Evolutionary conservation across 1,140 invertebrate species (phyloP).

Genomic region (Drosophila tropicalis): DNA sequence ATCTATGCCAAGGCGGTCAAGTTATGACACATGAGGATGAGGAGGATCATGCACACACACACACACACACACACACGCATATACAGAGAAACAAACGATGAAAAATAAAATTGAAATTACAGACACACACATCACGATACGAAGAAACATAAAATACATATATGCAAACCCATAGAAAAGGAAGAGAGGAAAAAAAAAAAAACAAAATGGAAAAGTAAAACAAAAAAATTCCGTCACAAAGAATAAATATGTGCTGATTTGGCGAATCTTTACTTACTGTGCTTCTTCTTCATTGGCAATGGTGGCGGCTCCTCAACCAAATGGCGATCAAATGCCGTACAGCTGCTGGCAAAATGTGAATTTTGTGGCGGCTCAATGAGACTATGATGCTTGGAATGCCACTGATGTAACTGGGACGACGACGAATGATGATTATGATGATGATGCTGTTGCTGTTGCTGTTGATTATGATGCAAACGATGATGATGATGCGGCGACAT

Average conservation of each 20-base stretch:
- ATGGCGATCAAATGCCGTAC: constrained; percentile 75
- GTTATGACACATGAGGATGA: neutral
- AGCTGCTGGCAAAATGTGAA: constrained; percentile 48
- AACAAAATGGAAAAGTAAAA: constrained; percentile 44
- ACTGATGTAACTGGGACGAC: constrained; percentile 57
- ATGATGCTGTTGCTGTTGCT: constrained; percentile 43
- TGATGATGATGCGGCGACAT: constrained; percentile 54
- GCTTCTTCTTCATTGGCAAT: constrained; percentile 94
- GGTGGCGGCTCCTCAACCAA: constrained; percentile 90
- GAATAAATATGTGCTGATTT: constrained; percentile 35
- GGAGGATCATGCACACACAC: neutral
- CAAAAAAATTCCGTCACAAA: constrained; percentile 52
- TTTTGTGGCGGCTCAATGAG: constrained; percentile 68
- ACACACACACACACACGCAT: neutral
- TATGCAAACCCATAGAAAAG: constrained; percentile 22
- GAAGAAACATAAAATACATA: constrained; percentile 21
- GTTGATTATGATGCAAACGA: neutral
- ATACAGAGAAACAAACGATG: neutral
- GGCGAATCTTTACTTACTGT: constrained; percentile 90
- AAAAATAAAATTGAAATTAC: constrained; percentile 7
- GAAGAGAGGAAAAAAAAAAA: constrained; percentile 38
- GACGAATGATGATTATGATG: constrained; percentile 40
- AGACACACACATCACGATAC: constrained; percentile 22
- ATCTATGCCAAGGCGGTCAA: constrained; percentile 47
- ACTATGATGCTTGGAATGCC: constrained; percentile 77